Conservation (phyloP, 2,888 invertebrate genomes). For the Amaurobius ferox region DNA sequence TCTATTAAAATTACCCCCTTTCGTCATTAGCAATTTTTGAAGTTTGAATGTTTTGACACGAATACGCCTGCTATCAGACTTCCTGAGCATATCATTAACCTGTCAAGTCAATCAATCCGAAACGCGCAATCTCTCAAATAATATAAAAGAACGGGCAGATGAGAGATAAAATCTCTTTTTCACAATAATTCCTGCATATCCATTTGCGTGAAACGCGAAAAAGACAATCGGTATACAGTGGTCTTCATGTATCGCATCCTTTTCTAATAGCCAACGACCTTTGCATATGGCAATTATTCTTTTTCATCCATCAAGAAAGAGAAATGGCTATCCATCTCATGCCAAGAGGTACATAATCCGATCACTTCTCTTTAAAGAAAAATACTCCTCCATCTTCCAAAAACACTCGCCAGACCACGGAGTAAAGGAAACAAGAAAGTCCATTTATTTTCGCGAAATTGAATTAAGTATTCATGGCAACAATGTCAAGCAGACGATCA, state of each 20-base stretch:
- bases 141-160: not conserved
- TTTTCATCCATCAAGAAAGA: not conserved
- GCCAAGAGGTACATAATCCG: not conserved
- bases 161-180: not conserved
- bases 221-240: not conserved
- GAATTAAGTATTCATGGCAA: conserved; percentile 1
- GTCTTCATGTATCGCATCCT: not conserved
- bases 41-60: not conserved
- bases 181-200: not conserved
- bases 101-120: not conserved
- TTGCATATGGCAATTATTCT: not conserved
- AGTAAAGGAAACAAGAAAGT: not conserved
- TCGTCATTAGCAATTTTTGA: no score
- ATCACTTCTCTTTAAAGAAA: not conserved
- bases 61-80: not conserved
- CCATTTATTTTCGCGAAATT: not conserved
- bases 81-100: not conserved
- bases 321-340: not conserved
- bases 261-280: not conserved
- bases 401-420: not conserved
- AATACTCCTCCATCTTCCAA: not conserved
- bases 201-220: not conserved
- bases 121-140: not conserved
- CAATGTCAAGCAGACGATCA: conserved; percentile 3
- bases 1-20: no score